Evolutionary conservation across 2,797 vertebrate species (phyloP).

Genomic region (Tarsius wallacei): DNA sequence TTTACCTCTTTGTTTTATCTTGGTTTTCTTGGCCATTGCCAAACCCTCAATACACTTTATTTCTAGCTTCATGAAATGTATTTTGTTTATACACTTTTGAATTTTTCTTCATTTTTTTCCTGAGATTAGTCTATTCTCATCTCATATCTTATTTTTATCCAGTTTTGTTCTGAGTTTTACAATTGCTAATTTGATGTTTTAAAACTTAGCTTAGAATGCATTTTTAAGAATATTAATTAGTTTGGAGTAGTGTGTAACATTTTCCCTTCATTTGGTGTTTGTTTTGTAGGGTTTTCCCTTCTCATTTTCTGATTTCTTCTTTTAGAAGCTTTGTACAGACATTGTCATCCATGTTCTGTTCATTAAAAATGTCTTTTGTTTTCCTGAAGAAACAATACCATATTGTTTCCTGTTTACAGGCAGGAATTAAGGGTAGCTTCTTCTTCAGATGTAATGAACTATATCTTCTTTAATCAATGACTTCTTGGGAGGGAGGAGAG

Average conservation of each 20-base stretch:
- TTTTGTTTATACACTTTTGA: not conserved
- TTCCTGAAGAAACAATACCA: not conserved
- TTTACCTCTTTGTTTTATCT: not conserved
- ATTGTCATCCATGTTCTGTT: not conserved
- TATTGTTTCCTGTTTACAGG: not conserved
- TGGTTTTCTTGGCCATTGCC: not conserved
- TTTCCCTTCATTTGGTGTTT: not conserved
- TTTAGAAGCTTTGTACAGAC: not conserved
- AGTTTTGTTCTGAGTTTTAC: conserved; percentile 1
- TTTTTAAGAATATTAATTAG: not conserved
- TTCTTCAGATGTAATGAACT: not conserved
- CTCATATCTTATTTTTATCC: not conserved
- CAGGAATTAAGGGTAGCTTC: not conserved
- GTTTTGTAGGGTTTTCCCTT: not conserved
- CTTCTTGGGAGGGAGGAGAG: not conserved
- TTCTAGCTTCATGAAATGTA: not conserved
- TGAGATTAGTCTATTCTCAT: not conserved
- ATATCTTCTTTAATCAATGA: not conserved
- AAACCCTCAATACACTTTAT: not conserved
- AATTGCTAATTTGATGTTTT: not conserved
- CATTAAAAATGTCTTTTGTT: not conserved
- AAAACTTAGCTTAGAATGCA: not conserved
- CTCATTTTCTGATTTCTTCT: not conserved
- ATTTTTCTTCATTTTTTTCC: not conserved
- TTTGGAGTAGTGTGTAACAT: not conserved